Base-by-base conservation (phyloP, 2,113 vertebrate species). In the Siniperca knerii region DNA sequence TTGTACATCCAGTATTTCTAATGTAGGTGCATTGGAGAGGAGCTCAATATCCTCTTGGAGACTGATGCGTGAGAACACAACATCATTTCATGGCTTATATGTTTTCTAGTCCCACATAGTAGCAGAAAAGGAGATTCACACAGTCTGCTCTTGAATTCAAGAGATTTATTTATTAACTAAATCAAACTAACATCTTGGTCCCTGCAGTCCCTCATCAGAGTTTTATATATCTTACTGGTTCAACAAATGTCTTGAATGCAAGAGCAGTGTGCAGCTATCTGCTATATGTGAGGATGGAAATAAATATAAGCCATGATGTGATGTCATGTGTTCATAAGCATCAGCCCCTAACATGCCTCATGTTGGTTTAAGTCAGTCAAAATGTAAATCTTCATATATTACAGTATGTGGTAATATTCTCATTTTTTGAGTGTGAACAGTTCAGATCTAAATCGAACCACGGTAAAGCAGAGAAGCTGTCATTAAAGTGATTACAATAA, bases 401-500 rank as follows among this genome's bases (percentile, higher is more conserved):
- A 29, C 72, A 81, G 58, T 20, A 62, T 72, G 54, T 75, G 60
- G 33, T 46, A 60, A 73, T 52, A 82, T 81, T 75, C 40, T 55
- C 21, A 16, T 54, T 40, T 77, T 83, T 57, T 86, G 57, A 85
- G 62, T 62, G 60, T 25, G 54, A 83, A 44, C 2, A 8, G 50
- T 42, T 80, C 8, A 8, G 66, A 84, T 87, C 52, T 77, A 79
- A 79, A 83, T 65, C 37, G 52, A 81, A 84, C 80, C 81, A 77
- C 50, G 21, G 8, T 65, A 84, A 85, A 74, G 71, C 81, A 37
- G 74, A 83, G 75, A 66, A 68, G 50, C 69, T 61, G 88, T 80
- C 85, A 88, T 91, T 90, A 88, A 84, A 87, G 58, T 68, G 65
- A 85, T 91, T 85, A 82, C 80, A 57, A 87, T 85, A 35, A 92